These are phyloP conservation scores for Bombus polaris DNA, from an alignment of 1,140 invertebrate species.

Conservation along the genomic window DNA sequence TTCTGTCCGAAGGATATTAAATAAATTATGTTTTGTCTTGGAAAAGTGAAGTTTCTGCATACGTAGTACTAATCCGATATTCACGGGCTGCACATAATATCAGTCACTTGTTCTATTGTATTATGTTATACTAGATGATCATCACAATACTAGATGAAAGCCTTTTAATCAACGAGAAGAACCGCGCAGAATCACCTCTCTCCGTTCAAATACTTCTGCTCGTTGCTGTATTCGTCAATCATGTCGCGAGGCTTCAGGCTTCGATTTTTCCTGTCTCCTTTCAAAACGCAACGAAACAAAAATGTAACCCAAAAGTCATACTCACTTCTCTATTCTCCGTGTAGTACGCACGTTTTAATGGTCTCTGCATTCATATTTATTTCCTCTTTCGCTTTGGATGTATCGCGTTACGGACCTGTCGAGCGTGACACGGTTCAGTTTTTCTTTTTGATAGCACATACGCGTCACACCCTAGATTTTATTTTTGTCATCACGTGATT, in stretches of 20 bases:
- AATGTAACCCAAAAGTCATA: not conserved
- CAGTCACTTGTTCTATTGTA: too few species aligned
- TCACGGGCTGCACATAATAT: too few species aligned
- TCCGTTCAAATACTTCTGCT: not conserved
- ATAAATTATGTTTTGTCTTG: not conserved
- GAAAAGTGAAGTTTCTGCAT: not conserved
- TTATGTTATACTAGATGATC: not conserved
- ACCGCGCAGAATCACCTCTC: not conserved
- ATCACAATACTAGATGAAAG: not conserved
- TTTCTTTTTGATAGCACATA: not conserved
- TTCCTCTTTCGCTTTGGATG: conserved; percentile 31
- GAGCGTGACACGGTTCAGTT: not conserved
- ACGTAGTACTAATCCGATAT: not conserved
- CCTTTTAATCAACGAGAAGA: not conserved
- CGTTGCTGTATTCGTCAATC: not conserved
- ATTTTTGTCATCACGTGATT: too few species aligned
- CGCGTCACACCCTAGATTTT: not conserved
- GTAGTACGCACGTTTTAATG: conserved; percentile 21
- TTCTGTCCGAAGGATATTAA: not conserved
- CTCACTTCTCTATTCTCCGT: not conserved
- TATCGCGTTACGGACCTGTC: not conserved
- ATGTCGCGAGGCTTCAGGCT: not conserved
- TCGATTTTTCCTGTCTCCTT: not conserved
- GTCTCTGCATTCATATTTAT: conserved; percentile 47
- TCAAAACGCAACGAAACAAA: not conserved